These are phyloP conservation scores for Hippasteria phrygiana DNA, from an alignment of 53 echinoderm and acorn worm species.

Conservation along the genomic window DNA sequence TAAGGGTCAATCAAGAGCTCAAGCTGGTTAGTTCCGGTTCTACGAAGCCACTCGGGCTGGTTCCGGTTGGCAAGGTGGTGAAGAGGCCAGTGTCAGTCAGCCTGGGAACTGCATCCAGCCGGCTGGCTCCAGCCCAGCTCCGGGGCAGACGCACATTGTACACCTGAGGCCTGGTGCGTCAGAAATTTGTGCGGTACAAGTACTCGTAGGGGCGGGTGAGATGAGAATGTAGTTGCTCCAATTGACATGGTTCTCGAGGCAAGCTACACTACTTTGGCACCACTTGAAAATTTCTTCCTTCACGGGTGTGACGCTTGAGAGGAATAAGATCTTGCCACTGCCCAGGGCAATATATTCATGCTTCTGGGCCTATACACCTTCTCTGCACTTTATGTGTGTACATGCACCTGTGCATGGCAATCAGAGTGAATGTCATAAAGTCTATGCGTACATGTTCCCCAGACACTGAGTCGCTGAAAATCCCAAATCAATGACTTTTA, in stretches of 20 bases:
- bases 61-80: no score
- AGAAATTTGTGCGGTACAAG: not conserved
- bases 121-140: not conserved
- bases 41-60: no score
- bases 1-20: no score
- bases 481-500: no score
- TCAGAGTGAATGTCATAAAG: not conserved
- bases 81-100: no score
- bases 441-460: not conserved
- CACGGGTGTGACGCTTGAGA: not conserved
- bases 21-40: no score
- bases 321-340: conserved; percentile 27
- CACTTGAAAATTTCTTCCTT: conserved; percentile 4
- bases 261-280: not conserved
- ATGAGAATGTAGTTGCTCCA: conserved; percentile 3
- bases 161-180: not conserved
- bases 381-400: not conserved
- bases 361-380: not conserved
- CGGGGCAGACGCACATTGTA: no score
- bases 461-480: no score
- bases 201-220: not conserved
- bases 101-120: no score
- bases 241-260: conserved; percentile 13
- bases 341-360: not conserved
- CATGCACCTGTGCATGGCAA: not conserved